Base-by-base conservation (phyloP, 2,113 vertebrate species). In the Mus pahari region DNA sequence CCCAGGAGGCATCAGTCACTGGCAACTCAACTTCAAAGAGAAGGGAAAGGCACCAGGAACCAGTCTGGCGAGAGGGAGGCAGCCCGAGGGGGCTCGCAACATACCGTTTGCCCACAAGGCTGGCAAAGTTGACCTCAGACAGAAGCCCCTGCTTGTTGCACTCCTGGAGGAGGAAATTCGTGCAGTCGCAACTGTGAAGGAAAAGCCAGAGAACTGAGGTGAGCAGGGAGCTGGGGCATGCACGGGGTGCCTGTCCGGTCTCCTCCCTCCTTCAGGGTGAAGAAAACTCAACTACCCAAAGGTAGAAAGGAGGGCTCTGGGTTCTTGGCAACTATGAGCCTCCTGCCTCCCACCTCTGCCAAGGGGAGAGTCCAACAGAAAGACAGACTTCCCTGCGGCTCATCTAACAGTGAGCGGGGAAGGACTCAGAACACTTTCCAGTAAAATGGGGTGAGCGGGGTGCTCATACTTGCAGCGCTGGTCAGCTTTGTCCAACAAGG, bases 401-500 rank as follows among this genome's bases (percentile, higher is more conserved):
- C 36, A 17, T 10, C 12, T 53, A 50, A 87, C 14, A 42, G 8
- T 45, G 45, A 62, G 36, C 36, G 3, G 33, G 28, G 13, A 50
- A 26, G 62, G 53, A 45, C 19, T 60, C 68, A 7, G 60, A 71
- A 79, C 71, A 42, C 71, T 73, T n/a, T 53, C 74, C 8, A 42
- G 79, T 0, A 31, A 26, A 45, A 1, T 11, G 45, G 48, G 64
- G 58, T 5, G 39, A 60, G 39, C 17, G 13, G 20, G 62, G 58
- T 45, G 5, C 3, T 95, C 99, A 17, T 99, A 99, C 99, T 99
- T 99, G 99, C 99, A 99, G 97, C 99, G 99, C 96, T 99, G 99
- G 97, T 99, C 99, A 0, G 99, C 99, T 97, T 99, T 99, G 98
- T 99, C 99, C 2, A 99, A 97, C 94, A 99, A 98, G 0, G 99